Conservation (phyloP, 2,113 vertebrate species). For the Cottus gobio region DNA sequence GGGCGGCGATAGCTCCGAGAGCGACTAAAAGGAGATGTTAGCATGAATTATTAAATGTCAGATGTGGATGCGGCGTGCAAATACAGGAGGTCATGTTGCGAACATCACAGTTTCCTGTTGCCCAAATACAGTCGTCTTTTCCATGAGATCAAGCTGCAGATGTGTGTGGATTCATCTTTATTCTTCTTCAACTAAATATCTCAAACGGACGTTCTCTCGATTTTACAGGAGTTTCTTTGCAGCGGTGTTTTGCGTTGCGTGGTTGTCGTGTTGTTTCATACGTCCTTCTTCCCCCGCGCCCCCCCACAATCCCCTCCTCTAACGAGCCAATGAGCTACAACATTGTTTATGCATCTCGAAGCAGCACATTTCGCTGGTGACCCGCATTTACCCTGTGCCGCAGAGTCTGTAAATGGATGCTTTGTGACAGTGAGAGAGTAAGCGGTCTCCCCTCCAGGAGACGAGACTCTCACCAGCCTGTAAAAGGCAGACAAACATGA, state of each 20-base stretch:
- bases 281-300: conserved; percentile 9
- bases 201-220: not conserved
- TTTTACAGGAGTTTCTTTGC: not conserved
- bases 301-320: no score
- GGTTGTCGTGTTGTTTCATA: conserved; percentile 3
- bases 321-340: conserved; percentile 38
- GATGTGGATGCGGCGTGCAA: not conserved
- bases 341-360: conserved; percentile 62
- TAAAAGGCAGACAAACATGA: not conserved
- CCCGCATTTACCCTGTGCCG: conserved; percentile 60
- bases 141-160: not conserved
- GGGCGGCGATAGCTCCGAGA: not conserved
- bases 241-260: not conserved
- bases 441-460: conserved; percentile 33
- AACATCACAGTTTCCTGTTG: not conserved
- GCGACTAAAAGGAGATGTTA: conserved; percentile 21
- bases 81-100: conserved; percentile 7
- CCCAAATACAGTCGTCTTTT: not conserved
- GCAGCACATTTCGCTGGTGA: conserved; percentile 68
- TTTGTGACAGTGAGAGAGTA: conserved; percentile 69
- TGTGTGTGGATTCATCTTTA: not conserved
- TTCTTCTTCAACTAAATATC: not conserved
- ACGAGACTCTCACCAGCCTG: conserved; percentile 38
- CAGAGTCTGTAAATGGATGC: conserved; percentile 61
- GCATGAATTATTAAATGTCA: conserved; percentile 53